These are phyloP conservation scores for Diarsia brunnea DNA, from an alignment of 2,888 invertebrate species.

Conservation along the genomic window DNA sequence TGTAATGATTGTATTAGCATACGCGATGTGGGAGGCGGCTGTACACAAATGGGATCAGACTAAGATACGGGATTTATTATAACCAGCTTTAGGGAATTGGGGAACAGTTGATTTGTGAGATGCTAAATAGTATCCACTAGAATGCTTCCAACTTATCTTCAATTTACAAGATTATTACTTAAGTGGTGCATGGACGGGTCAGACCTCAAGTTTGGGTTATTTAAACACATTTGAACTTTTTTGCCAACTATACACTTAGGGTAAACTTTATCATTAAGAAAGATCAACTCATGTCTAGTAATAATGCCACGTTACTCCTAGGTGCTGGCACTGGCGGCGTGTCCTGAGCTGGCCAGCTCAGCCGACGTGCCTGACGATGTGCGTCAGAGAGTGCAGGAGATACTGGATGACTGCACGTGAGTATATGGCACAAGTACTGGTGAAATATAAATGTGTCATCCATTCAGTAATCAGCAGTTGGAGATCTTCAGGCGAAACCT, in stretches of 20 bases:
- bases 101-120: background rate
- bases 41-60: conserved; percentile 6
- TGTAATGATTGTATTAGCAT: conserved; percentile 22
- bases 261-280: background rate
- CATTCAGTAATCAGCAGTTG: background rate
- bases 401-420: conserved; percentile 93
- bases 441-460: background rate
- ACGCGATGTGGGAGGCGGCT: background rate
- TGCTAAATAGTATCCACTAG: background rate
- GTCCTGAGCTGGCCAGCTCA: conserved; percentile 91
- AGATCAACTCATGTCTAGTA: background rate
- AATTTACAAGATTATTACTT: background rate
- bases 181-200: background rate
- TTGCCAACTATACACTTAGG: too few relatives aligned
- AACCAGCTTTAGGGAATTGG: background rate
- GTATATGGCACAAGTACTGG: conserved; percentile 38
- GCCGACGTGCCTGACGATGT: conserved; percentile 94
- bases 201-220: background rate
- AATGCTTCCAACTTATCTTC: background rate
- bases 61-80: background rate
- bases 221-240: too few relatives aligned
- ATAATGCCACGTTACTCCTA: conserved; percentile 39
- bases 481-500: background rate
- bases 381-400: conserved; percentile 92
- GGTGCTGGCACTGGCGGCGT: conserved; percentile 92